These are phyloP conservation scores for Pterostichus madidus DNA, from an alignment of 2,888 invertebrate genomes.

Conservation along the genomic window DNA sequence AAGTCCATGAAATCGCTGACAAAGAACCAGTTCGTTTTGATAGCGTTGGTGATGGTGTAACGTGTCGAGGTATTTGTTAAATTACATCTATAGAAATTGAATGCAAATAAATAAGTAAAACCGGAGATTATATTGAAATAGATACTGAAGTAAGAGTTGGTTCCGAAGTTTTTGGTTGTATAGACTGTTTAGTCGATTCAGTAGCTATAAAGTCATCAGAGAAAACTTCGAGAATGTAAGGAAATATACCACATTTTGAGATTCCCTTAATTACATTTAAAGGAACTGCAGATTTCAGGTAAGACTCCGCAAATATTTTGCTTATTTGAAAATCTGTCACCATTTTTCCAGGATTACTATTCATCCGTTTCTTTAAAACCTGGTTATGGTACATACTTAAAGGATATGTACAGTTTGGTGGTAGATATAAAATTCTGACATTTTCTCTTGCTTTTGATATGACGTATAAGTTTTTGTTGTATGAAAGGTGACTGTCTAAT, in stretches of 20 bases:
- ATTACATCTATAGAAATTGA: neutral
- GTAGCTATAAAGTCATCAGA: constrained; percentile 11
- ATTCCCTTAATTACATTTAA: neutral
- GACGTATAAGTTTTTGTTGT: constrained; percentile 72
- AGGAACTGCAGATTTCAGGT: constrained; percentile 11
- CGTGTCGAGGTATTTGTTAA: neutral
- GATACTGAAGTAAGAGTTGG: neutral
- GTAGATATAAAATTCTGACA: constrained; percentile 72
- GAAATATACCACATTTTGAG: neutral
- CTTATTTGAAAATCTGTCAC: constrained; percentile 26
- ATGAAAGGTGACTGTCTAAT: constrained; percentile 73
- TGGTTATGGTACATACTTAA: constrained; percentile 54
- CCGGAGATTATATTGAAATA: neutral
- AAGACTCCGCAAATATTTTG: constrained; percentile 3
- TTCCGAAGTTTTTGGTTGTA: neutral
- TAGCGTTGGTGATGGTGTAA: neutral
- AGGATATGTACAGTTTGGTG: constrained; percentile 67
- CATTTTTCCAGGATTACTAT: constrained; percentile 7
- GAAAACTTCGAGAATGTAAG: neutral
- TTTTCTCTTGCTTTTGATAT: constrained; percentile 70
- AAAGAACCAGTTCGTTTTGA: neutral
- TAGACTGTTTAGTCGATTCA: neutral
- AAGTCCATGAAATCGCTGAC: neutral
- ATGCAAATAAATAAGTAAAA: neutral
- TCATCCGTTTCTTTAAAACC: constrained; percentile 6